phyloP scores from a whole-genome alignment of 1,140 invertebrate species.

The Danaus plexippus region DNA sequence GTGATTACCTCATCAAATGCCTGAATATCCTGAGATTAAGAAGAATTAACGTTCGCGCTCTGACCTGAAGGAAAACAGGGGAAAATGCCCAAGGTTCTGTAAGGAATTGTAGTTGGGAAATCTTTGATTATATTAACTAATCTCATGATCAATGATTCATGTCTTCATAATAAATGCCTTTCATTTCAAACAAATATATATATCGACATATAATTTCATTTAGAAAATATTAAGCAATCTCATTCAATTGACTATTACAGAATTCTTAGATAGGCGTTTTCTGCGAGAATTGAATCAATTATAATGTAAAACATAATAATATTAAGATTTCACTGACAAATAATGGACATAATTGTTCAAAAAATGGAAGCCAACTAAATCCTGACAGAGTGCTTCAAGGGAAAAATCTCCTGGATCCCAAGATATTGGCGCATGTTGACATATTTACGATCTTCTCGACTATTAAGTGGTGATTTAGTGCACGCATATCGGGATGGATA shows the following conservation, averaged over 20 bases:
- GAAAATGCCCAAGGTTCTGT: conserved; percentile 17
- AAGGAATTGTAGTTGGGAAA: too few species aligned
- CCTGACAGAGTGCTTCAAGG: conserved; percentile 42
- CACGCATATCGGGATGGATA: conserved; percentile 60
- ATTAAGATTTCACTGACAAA: background rate
- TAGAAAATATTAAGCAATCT: too few species aligned
- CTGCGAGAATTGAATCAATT: too few species aligned
- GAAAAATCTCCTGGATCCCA: conserved; percentile 41
- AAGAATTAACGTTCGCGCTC: conserved; percentile 36
- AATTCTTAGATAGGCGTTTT: too few species aligned
- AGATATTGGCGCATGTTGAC: conserved; percentile 60
- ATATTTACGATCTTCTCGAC: conserved; percentile 60
- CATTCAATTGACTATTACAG: too few species aligned
- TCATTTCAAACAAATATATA: too few species aligned
- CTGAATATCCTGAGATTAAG: conserved; percentile 46
- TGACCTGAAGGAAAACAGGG: conserved; percentile 21
- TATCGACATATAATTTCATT: too few species aligned
- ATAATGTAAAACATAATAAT: too few species aligned
- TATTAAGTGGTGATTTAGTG: conserved; percentile 66
- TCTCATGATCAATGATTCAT: too few species aligned
- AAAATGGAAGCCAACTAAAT: conserved; percentile 24
- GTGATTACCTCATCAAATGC: conserved; percentile 49
- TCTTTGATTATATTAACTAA: too few species aligned
- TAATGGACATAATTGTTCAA: conserved; percentile 16
- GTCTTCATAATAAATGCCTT: too few species aligned